Base-by-base conservation (phyloP, 2,888 invertebrate species). In the Eupsilia transversa region DNA sequence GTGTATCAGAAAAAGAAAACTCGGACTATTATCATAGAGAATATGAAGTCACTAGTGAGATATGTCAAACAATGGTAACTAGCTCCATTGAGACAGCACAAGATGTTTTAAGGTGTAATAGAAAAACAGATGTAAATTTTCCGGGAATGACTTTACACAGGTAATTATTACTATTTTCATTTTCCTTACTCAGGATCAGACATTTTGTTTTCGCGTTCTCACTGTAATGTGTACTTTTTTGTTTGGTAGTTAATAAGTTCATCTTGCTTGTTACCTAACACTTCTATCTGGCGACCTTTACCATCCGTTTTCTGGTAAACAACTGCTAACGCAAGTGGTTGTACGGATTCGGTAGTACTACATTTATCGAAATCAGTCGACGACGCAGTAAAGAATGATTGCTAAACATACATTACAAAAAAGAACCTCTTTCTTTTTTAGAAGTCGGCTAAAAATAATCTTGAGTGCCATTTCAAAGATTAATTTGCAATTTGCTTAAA, bases 1-100 rank as follows among this genome's bases (percentile, higher is more conserved):
- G 95, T 92, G 93, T 95, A 10, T 92, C 93, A 67, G 96, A 96
- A 80, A 86, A 83, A 79, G 94, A 95, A 80, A 92, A 91, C 84
- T 87, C 90, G 17, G 90, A 92, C 33, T 86, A 83, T 81, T 96
- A 93, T 79, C 87, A 87, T 65, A 90, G 81, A 67, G 89, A 85
- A 75, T 76, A 90, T 79, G 91, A 91, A 72, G 73, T 90, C 86
- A 79, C 87, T 86, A 84, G 93, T 91, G 86, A 93, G 90, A 87
- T 95, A 77, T 89, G 91, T 69, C 86, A 90, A 79, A 89, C 88
- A 23, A 85, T 95, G 38, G 85, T 93, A 57, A 82, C 80, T 27
- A 86, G 86, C 57, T 89, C 90, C 33, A 89, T 94, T 61, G 71
- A 74, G 52, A 74, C 87, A 77, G 90, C 92, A 33, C 92, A 93